Percentiles rank a stretch among this genome's conserved stretches.
Evolutionary conservation across 2,113 vertebrate genomes (phyloP).

Genomic region (Cochlearius cochlearius): DNA sequence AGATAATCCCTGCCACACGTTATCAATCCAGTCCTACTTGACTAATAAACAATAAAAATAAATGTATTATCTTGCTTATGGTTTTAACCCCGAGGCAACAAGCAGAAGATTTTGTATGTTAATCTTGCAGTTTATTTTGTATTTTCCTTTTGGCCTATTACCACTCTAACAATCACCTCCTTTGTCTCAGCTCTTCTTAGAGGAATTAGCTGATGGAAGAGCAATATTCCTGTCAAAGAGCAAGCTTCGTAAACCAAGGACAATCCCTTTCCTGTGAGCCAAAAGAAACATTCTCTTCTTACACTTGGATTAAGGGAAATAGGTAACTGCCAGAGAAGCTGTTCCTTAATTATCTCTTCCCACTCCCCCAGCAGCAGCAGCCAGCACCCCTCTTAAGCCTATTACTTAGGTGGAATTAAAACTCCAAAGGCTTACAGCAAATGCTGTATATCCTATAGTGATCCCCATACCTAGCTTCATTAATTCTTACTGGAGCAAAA

Average conservation of each 20-base stretch:
- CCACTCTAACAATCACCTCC: background rate
- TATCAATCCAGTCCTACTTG: background rate
- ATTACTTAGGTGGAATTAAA: background rate
- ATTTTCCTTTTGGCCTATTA: background rate
- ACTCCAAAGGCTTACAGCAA: background rate
- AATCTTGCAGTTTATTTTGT: background rate
- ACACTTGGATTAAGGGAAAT: background rate
- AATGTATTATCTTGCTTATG: background rate
- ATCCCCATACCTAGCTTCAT: background rate
- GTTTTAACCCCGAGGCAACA: background rate
- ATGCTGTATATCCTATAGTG: background rate
- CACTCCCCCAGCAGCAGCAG: background rate
- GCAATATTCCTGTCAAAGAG: background rate
- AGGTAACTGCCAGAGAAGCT: background rate
- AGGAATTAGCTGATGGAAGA: background rate
- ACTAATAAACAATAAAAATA: background rate
- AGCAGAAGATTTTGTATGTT: background rate
- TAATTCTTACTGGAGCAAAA: background rate
- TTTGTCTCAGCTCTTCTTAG: background rate
- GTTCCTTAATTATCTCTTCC: background rate
- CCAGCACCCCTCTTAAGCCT: background rate
- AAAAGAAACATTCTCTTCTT: background rate
- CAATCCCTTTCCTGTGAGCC: background rate
- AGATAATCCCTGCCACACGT: background rate
- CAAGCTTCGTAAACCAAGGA: background rate